Evolutionary conservation across 2,888 invertebrate species (phyloP).

Genomic region (Malachius bipustulatus): DNA sequence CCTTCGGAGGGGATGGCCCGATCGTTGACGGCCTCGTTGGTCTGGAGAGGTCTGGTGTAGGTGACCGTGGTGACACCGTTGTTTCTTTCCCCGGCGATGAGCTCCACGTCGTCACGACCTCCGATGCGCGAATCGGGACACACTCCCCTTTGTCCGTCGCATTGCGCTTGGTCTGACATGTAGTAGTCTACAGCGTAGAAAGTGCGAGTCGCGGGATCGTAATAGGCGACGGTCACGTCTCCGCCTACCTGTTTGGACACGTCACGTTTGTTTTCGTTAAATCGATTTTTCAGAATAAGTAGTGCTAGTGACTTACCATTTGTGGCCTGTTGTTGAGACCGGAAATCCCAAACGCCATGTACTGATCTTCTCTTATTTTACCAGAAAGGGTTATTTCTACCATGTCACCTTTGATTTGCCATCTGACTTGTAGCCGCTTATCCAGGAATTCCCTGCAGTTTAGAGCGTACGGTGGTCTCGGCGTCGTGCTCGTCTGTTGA

Average conservation of each 20-base stretch:
- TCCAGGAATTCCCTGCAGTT: conserved; percentile 80
- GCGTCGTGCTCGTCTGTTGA: conserved; percentile 65
- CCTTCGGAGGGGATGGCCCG: conserved; percentile 31
- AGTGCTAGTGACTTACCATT: conserved; percentile 42
- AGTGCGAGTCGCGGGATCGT: conserved; percentile 44
- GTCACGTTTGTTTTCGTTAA: conserved; percentile 7
- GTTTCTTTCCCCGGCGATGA: conserved; percentile 65
- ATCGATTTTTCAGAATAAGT: neutral
- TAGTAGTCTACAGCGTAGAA: conserved; percentile 78
- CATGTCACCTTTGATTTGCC: conserved; percentile 67
- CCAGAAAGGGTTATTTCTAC: conserved; percentile 70
- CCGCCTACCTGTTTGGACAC: conserved; percentile 44
- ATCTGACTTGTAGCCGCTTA: conserved; percentile 73
- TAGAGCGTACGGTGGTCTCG: conserved; percentile 47
- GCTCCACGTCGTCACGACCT: conserved; percentile 62
- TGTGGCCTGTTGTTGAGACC: conserved; percentile 61
- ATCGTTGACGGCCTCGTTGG: conserved; percentile 62
- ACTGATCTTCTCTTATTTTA: conserved; percentile 68
- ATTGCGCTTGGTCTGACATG: conserved; percentile 68
- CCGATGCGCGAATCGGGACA: conserved; percentile 76
- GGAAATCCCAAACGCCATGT: conserved; percentile 79
- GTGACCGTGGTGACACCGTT: conserved; percentile 71
- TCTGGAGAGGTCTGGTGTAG: conserved; percentile 65
- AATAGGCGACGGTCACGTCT: conserved; percentile 75
- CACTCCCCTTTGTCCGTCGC: conserved; percentile 71